A percentile compares a stretch with the other conserved stretches of the same genome.
These are phyloP conservation scores for Sarcophaga bullata DNA, from an alignment of 1,140 invertebrate species.

Conservation along the genomic window DNA sequence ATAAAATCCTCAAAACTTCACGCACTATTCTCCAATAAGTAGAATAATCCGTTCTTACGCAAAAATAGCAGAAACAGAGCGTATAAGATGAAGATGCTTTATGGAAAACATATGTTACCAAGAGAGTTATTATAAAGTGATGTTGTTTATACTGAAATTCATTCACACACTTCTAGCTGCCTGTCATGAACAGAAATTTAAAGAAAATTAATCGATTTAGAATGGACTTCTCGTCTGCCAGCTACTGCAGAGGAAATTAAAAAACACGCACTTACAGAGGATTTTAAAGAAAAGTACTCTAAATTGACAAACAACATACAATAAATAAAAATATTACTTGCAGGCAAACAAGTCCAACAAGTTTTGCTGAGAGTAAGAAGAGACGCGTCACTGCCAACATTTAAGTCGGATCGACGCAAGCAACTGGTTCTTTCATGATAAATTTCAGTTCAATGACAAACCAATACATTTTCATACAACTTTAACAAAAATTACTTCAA, in stretches of 20 bases:
- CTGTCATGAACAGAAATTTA: too few species aligned
- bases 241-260: conserved; percentile 15
- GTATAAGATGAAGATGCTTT: too few species aligned
- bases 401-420: background rate
- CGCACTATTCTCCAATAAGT: too few species aligned
- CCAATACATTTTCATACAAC: conserved; percentile 10
- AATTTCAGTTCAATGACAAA: conserved; percentile 12
- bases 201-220: background rate
- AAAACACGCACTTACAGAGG: background rate
- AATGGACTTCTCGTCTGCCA: background rate
- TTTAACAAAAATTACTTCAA: background rate
- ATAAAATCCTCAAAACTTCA: too few species aligned
- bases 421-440: conserved; percentile 8
- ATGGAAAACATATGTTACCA: too few species aligned
- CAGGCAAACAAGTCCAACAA: background rate
- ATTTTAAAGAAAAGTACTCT: background rate
- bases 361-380: background rate
- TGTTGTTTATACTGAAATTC: background rate
- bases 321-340: background rate
- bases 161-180: background rate
- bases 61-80: too few species aligned
- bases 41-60: too few species aligned
- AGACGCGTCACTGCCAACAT: background rate
- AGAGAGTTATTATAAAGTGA: too few species aligned
- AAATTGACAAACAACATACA: background rate